These are phyloP conservation scores for Fratercula arctica DNA, from an alignment of 2,797 vertebrate species.

Conservation along the genomic window DNA sequence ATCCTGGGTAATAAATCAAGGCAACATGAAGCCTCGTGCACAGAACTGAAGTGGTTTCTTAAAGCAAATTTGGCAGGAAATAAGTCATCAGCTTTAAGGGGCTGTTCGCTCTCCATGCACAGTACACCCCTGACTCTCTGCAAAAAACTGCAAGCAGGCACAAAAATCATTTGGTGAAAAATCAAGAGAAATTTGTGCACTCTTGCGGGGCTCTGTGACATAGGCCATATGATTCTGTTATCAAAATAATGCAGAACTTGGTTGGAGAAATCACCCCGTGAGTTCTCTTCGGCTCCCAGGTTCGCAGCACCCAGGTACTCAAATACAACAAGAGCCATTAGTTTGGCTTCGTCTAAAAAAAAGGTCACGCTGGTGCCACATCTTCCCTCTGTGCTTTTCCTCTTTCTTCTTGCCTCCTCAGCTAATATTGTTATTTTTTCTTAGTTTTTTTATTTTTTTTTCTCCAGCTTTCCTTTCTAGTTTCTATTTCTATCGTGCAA, in stretches of 20 bases:
- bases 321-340: background rate
- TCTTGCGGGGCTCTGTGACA: background rate
- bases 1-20: slow-evolving; percentile 54
- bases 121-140: background rate
- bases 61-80: slow-evolving; percentile 52
- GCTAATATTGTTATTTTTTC: background rate
- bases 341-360: background rate
- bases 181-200: background rate
- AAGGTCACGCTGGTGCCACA: background rate
- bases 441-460: background rate
- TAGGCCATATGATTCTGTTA: background rate
- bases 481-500: slow-evolving; percentile 52
- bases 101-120: background rate
- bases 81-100: slow-evolving; percentile 33
- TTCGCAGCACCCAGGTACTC: background rate
- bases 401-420: background rate
- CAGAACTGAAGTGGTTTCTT: slow-evolving; percentile 51
- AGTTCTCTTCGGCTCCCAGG: rapidly evolving
- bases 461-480: background rate
- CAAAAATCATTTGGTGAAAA: background rate
- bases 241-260: background rate
- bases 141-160: background rate
- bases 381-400: background rate
- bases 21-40: slow-evolving; percentile 17
- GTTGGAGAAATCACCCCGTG: background rate